A percentile compares a stretch with the other conserved stretches of the same genome.
Evolutionary conservation across 2,797 vertebrate species (phyloP).

Genomic region (Pygocentrus nattereri): DNA sequence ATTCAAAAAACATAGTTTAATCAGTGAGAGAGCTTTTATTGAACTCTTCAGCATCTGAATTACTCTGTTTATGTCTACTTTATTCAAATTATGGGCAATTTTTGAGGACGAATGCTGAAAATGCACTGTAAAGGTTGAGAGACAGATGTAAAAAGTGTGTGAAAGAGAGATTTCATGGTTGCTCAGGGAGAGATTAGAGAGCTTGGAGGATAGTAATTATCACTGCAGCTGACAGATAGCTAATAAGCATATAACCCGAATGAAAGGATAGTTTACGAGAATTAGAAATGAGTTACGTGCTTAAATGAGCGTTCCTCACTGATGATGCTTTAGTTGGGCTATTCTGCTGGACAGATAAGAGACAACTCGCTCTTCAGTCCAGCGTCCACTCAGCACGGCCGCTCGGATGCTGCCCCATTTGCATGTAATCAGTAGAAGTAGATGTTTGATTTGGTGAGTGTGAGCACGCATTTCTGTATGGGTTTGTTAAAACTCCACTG

Average conservation of each 20-base stretch:
- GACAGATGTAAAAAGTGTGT: background rate
- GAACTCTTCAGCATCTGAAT: too few relatives aligned
- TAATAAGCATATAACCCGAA: background rate
- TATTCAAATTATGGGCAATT: too few relatives aligned
- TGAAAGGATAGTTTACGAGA: background rate
- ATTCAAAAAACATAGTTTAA: too few relatives aligned
- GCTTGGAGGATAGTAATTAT: background rate
- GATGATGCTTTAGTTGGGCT: conserved; percentile 19
- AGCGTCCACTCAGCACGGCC: background rate
- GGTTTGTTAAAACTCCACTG: background rate
- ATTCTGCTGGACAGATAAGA: background rate
- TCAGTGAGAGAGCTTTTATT: too few relatives aligned
- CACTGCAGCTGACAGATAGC: background rate
- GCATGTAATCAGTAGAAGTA: background rate
- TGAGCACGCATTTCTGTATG: background rate
- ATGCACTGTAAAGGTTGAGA: background rate
- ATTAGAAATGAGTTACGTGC: background rate
- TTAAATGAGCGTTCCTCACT: background rate
- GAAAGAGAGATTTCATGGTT: background rate
- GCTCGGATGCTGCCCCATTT: background rate
- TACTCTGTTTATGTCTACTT: too few relatives aligned
- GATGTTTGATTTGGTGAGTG: conserved; percentile 5
- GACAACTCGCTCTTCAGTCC: background rate
- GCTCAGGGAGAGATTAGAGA: conserved; percentile 12
- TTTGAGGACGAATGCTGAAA: too few relatives aligned